Conservation (phyloP, 2,113 vertebrate species). For the Perccottus glenii region DNA sequence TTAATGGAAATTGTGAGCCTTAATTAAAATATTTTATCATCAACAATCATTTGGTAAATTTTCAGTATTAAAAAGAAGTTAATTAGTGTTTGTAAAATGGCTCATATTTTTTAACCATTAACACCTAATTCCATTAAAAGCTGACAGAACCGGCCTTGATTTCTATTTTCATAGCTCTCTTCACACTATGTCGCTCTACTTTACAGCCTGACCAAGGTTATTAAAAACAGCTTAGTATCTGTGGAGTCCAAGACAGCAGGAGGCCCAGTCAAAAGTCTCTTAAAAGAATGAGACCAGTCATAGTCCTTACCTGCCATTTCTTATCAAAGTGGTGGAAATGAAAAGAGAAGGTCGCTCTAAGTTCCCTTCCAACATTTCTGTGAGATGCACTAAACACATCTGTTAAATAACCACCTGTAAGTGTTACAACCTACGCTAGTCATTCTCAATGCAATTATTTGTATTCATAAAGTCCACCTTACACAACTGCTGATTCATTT, state of each 20-base stretch:
- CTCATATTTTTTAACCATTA: not conserved
- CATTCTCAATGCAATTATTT: not conserved
- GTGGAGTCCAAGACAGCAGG: conserved; percentile 7
- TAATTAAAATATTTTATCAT: no score
- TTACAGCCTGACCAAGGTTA: conserved; percentile 7
- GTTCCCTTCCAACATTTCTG: not conserved
- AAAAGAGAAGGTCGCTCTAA: not conserved
- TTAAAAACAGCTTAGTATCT: conserved; percentile 21
- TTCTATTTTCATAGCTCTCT: not conserved
- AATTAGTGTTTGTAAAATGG: no score
- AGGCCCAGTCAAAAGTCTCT: not conserved
- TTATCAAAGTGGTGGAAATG: conserved; percentile 1
- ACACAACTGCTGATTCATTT: not conserved
- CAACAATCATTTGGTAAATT: no score
- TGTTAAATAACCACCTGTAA: no score
- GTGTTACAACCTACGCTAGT: not conserved
- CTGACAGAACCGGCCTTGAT: not conserved
- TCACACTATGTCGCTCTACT: conserved; percentile 9
- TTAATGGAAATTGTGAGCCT: no score
- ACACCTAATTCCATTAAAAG: not conserved
- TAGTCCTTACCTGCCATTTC: not conserved
- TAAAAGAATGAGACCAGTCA: not conserved
- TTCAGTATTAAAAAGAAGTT: no score
- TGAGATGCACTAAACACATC: not conserved
- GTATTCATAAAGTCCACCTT: not conserved